These are phyloP conservation scores for Drosophila anomalipes DNA, from an alignment of 2,888 invertebrate species.

Conservation along the genomic window DNA sequence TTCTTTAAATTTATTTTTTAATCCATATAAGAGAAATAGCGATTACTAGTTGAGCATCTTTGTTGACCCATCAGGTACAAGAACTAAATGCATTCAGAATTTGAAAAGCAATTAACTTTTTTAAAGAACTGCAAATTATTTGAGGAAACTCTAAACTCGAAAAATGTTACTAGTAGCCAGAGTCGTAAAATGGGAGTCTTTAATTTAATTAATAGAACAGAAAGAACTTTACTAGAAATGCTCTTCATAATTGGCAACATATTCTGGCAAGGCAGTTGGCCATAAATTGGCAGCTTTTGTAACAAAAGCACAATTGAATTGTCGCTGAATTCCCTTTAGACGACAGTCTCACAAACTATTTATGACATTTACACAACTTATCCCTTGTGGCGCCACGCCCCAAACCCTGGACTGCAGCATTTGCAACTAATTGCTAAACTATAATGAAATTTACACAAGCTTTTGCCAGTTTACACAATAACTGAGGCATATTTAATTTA, in stretches of 20 bases:
- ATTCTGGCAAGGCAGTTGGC: background rate
- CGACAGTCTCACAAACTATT: conserved; percentile 26
- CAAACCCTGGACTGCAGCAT: background rate
- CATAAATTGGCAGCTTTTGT: background rate
- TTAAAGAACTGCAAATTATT: background rate
- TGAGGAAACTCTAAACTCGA: background rate
- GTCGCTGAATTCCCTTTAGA: conserved; percentile 2
- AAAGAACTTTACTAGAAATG: background rate
- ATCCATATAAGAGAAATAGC: background rate
- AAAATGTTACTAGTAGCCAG: background rate
- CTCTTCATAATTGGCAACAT: background rate
- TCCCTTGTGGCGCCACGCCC: background rate
- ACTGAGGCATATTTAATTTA: conserved; percentile 58
- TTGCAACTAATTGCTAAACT: conserved; percentile 46
- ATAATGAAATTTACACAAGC: conserved; percentile 51
- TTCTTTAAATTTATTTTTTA: background rate
- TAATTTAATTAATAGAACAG: background rate
- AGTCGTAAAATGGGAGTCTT: background rate
- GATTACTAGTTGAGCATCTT: background rate
- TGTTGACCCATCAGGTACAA: background rate
- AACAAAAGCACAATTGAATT: conserved; percentile 36
- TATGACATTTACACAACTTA: conserved; percentile 28
- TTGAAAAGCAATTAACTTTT: background rate
- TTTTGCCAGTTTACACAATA: conserved; percentile 39
- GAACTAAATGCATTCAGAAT: background rate